Conservation (phyloP, 2,797 vertebrate species). For the Hydrolagus colliei region DNA sequence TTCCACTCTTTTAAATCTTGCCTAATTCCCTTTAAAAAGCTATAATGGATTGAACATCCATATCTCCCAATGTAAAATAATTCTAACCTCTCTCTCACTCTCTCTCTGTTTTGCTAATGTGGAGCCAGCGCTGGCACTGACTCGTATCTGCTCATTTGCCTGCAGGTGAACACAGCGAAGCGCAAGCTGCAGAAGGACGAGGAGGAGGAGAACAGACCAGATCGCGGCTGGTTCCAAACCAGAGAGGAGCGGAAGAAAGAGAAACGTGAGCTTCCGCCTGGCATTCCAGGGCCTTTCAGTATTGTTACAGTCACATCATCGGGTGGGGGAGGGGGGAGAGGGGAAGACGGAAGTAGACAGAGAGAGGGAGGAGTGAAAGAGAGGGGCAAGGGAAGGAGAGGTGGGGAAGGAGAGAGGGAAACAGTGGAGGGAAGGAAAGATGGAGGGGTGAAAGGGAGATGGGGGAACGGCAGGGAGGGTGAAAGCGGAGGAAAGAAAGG, state of each 20-base stretch:
- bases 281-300: neutral
- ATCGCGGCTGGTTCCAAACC: slow-evolving; percentile 88
- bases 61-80: too few relatives aligned
- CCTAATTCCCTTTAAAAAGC: too few relatives aligned
- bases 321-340: too few relatives aligned
- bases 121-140: neutral
- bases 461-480: neutral
- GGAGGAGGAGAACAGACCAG: slow-evolving; percentile 42
- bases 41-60: too few relatives aligned
- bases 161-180: slow-evolving; percentile 76
- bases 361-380: neutral
- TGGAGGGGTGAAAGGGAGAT: neutral
- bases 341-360: neutral
- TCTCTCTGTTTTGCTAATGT: neutral
- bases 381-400: neutral
- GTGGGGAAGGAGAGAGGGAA: neutral
- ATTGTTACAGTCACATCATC: neutral
- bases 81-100: too few relatives aligned
- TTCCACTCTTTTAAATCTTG: neutral
- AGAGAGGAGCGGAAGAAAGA: slow-evolving; percentile 85
- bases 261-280: slow-evolving; percentile 63
- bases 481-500: neutral
- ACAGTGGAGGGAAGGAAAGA: neutral
- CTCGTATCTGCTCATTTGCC: slow-evolving; percentile 24
- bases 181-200: slow-evolving; percentile 66